A percentile compares a stretch with the other conserved stretches of the same genome.
These are phyloP conservation scores for Eufriesea mexicana DNA, from an alignment of 1,140 invertebrate genomes.

Conservation along the genomic window DNA sequence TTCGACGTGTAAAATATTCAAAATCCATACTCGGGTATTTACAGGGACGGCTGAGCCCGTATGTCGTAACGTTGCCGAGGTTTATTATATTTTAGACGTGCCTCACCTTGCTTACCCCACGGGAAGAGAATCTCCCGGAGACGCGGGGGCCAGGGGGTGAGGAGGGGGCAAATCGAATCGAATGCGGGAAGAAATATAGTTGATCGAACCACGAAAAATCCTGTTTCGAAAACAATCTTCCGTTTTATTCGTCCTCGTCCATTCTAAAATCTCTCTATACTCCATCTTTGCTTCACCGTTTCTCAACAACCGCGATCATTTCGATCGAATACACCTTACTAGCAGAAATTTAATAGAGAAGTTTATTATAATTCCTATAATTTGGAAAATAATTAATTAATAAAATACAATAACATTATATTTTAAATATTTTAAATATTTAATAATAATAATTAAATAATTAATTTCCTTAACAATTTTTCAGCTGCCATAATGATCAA, in stretches of 20 bases:
- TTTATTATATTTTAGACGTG: slow-evolving; percentile 69
- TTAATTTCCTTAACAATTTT: too few relatives aligned
- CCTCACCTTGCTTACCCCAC: slow-evolving; percentile 46
- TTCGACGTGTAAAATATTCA: slow-evolving; percentile 62
- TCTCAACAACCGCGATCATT: too few relatives aligned
- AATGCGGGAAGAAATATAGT: slow-evolving; percentile 16
- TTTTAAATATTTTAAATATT: too few relatives aligned
- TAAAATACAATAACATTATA: too few relatives aligned
- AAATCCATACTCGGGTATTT: slow-evolving; percentile 68
- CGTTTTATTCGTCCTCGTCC: not conserved
- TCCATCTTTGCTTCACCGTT: too few relatives aligned
- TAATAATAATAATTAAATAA: too few relatives aligned
- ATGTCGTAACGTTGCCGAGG: slow-evolving; percentile 50
- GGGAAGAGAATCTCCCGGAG: slow-evolving; percentile 39
- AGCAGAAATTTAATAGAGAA: too few relatives aligned
- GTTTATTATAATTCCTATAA: too few relatives aligned
- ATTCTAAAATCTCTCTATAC: not conserved
- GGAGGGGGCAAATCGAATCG: slow-evolving; percentile 33
- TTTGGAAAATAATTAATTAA: too few relatives aligned
- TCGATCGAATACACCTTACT: too few relatives aligned
- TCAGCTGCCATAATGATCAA: too few relatives aligned
- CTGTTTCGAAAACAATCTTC: slow-evolving; percentile 12
- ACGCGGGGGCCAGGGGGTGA: not conserved
- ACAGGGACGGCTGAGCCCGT: slow-evolving; percentile 59
- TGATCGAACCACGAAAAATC: slow-evolving; percentile 35